Evolutionary conservation across 2,888 invertebrate species (phyloP).

Genomic region (Tenthredo amoena): DNA sequence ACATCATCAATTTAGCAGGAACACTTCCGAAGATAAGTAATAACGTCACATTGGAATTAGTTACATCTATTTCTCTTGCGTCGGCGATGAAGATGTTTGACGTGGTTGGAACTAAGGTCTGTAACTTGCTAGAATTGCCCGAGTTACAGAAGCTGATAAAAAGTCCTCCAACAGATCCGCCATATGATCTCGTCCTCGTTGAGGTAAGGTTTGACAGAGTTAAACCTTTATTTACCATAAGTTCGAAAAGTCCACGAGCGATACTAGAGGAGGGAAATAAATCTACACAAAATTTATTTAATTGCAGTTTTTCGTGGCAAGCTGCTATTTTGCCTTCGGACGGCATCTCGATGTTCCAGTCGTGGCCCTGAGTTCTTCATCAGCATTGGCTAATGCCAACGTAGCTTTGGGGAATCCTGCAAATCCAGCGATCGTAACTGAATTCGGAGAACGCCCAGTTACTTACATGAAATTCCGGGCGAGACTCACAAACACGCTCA

Average conservation of each 20-base stretch:
- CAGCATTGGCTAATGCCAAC: constrained; percentile 66
- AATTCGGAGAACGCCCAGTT: constrained; percentile 55
- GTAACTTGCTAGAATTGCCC: constrained; percentile 57
- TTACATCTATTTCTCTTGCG: not conserved
- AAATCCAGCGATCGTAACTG: constrained; percentile 65
- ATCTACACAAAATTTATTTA: not conserved
- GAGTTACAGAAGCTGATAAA: constrained; percentile 60
- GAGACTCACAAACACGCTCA: constrained; percentile 64
- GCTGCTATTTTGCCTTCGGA: constrained; percentile 68
- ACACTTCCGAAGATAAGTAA: constrained; percentile 55
- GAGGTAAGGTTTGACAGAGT: constrained; percentile 61
- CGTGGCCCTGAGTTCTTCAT: constrained; percentile 64
- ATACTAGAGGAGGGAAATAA: not conserved
- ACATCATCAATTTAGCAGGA: constrained; percentile 65
- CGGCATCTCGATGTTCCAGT: constrained; percentile 67
- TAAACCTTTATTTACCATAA: not conserved
- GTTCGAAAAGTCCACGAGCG: not conserved
- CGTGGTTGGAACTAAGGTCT: constrained; percentile 54
- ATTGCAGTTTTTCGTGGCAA: constrained; percentile 67
- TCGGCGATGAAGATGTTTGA: not conserved
- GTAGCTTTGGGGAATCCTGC: constrained; percentile 66
- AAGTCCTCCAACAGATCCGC: constrained; percentile 64
- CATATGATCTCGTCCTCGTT: constrained; percentile 65
- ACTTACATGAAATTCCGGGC: constrained; percentile 66
- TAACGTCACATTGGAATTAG: constrained; percentile 56